Evolutionary conservation across 1,140 invertebrate species (phyloP), one percentile per base, ranked within the genome.

Genomic region (Lutraria rhynchaena): DNA sequence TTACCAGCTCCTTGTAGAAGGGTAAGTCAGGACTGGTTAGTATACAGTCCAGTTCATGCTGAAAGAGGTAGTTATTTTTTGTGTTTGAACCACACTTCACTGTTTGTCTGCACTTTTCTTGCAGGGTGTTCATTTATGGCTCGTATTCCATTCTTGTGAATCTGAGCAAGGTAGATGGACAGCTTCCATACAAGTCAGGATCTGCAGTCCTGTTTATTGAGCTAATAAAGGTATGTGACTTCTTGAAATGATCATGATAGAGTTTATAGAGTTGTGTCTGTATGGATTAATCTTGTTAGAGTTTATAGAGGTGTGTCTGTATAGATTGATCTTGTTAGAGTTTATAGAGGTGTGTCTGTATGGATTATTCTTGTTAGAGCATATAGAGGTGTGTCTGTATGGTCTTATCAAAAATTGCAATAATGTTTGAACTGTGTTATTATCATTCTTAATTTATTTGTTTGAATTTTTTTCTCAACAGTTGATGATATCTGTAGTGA

Each of bases 101-200:
- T 46, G 44, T 46, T 46, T 58, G 15, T 27, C 27, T 15, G 31
- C 27, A 65, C 51, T 85, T 33, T 65, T 74, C 33, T 85, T 83
- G 67, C 77, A 91, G 91, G 35, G 84, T 88, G n/a, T 31, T 90
- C 1, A 85, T 91, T 9, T 92, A 92, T 86, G 88, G 90, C 11
- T 89, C 89, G 7, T 92, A 92, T 76, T 89, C 91, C 0, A 86
- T 91, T 7, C 70, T 92, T 27, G 89, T 92, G 22, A 89, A 92
- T 78, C 76, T 92, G 13, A 89, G 89, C 75, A 89, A 92, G 84
- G 86, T 86, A 9, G 83, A 92, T 84, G 89, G 90, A 29, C 84
- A 89, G 57, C 86, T 92, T 31, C 88, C 90, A 27, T 92, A 90
- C 61, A 89, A 84, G 29, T 91, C 91, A 7, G 82, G 90, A 9